Evolutionary conservation across 2,888 invertebrate genomes (phyloP), one percentile per base, ranked within the genome.

Genomic region (Orchesella flavescens): DNA sequence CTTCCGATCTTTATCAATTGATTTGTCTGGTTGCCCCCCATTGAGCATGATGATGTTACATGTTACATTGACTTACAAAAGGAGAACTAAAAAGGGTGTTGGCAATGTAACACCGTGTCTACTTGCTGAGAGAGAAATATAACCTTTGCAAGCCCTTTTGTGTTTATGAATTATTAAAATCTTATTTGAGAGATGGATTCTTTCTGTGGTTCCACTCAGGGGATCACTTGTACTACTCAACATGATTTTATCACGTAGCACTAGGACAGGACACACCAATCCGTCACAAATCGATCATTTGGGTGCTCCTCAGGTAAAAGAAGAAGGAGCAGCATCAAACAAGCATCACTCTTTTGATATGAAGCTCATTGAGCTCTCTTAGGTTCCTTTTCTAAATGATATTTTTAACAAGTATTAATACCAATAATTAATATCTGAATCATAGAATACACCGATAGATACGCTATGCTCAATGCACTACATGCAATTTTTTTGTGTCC

Each of bases 1-100:
- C 59, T 61, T 61, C 24, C 59, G 74, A 74, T 74, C 61, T 17
- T 75, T 81, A 75, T 81, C 81, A 81, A 68, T 80, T 74, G 75
- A 81, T 75, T 75, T 69, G 81, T 81, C 74, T 75, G 75, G 66
- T 66, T 46, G 21, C 76, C 57, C 72, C 66, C 66, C 66, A 66
- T 44, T 59, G 68, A 49, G 74, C 80, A 34, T 15, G 12, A 44
- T 12, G 44, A 44, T n/a, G n/a, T n/a, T n/a, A n/a, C n/a, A 34
- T 34, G 34, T 34, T 34, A 34, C 34, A 34, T 34, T 63, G 63
- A 63, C 34, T 66, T 13, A 66, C 44, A 66, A 46, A n/a, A 34
- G 34, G 34, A 63, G 13, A 63, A 34, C 7, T 15, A 12, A 57
- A 72, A 72, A 59, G 59, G 72, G 72, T 72, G 72, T 72, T 72